Conservation (phyloP, 2,113 vertebrate species). For the Sorex fumeus region DNA sequence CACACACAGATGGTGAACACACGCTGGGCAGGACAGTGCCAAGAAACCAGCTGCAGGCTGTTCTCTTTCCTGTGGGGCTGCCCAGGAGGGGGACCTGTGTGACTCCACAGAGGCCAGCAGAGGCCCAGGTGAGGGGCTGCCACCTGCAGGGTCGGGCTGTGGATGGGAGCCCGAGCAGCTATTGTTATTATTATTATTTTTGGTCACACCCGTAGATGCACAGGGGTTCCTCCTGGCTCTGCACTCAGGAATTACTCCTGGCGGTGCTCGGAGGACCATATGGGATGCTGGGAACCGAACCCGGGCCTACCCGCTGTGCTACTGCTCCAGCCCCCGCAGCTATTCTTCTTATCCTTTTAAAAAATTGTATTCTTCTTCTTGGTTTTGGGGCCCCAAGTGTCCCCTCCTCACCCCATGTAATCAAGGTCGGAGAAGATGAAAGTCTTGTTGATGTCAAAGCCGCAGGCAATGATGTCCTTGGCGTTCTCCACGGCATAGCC, state of each 20-base stretch:
- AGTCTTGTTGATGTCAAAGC: constrained; percentile 97
- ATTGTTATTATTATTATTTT: too few species aligned
- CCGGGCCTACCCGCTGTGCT: too few species aligned
- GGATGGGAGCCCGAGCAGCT: too few species aligned
- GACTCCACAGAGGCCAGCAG: neutral
- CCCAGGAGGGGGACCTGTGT: neutral
- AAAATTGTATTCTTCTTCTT: too few species aligned
- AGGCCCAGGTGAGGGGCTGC: neutral
- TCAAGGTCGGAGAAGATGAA: constrained; percentile 99
- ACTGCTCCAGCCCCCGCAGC: too few species aligned
- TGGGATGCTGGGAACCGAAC: too few species aligned
- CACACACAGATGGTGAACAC: neutral
- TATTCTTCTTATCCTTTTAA: too few species aligned
- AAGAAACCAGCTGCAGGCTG: fast-evolving
- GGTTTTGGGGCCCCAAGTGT: too few species aligned
- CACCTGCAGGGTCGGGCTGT: neutral
- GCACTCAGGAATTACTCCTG: too few species aligned
- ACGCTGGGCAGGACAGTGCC: neutral
- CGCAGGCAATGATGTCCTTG: constrained; percentile 98
- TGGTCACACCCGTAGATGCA: too few species aligned
- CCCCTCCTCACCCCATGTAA: constrained; percentile 96
- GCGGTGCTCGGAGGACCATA: too few species aligned
- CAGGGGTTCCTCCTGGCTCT: too few species aligned
- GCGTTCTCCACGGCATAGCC: constrained; percentile 94
- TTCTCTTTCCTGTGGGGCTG: neutral